These are phyloP conservation scores for Cephus pygmeus DNA, from an alignment of 2,888 invertebrate genomes.

Conservation along the genomic window DNA sequence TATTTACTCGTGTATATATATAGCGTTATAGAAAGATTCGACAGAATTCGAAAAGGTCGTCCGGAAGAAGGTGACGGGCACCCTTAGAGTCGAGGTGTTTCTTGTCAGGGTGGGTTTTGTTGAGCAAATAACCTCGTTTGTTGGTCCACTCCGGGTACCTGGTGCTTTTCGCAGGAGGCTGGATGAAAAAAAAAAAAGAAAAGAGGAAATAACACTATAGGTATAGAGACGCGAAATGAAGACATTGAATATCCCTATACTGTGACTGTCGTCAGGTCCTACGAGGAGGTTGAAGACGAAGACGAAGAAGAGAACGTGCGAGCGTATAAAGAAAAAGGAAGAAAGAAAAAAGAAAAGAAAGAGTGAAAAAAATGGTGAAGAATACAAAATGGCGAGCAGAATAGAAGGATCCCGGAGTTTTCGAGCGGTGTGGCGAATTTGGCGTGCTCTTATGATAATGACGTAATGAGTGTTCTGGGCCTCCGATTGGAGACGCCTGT, in stretches of 20 bases:
- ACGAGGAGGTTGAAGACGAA: slow-evolving; percentile 9
- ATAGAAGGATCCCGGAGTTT: not conserved
- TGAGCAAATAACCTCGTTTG: slow-evolving; percentile 56
- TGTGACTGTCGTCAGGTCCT: not conserved
- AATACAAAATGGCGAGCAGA: not conserved
- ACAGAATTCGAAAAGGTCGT: not conserved
- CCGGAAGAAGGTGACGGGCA: not conserved
- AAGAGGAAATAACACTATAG: slow-evolving; percentile 24
- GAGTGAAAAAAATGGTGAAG: not conserved
- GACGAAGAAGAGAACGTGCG: slow-evolving; percentile 22
- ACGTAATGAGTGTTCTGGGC: slow-evolving; percentile 53
- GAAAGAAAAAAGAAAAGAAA: not conserved
- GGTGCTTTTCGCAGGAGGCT: slow-evolving; percentile 20
- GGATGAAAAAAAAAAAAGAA: slow-evolving; percentile 17
- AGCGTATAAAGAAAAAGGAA: not conserved
- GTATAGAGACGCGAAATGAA: not conserved
- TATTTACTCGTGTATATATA: not conserved
- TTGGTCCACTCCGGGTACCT: slow-evolving; percentile 45
- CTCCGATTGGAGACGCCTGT: slow-evolving; percentile 49
- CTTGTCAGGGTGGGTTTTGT: slow-evolving; percentile 33
- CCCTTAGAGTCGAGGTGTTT: not conserved
- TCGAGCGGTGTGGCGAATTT: slow-evolving; percentile 36
- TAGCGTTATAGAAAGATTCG: not conserved
- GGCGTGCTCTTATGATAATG: slow-evolving; percentile 52
- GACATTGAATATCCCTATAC: not conserved